Evolutionary conservation across 2,113 vertebrate species (phyloP).

Genomic region (Sorex fumeus): DNA sequence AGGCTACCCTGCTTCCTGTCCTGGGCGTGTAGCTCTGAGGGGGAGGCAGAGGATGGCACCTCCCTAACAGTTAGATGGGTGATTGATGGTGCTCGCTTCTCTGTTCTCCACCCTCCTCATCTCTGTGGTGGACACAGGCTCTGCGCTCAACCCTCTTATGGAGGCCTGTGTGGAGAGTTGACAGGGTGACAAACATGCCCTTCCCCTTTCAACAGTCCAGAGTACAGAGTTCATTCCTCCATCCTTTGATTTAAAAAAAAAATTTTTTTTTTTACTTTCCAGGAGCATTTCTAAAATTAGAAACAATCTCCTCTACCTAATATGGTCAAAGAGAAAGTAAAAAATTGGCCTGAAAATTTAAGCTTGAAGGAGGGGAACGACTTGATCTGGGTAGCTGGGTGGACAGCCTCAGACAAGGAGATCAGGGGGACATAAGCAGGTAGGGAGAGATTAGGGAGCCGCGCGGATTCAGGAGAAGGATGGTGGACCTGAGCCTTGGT

Average conservation of each 20-base stretch:
- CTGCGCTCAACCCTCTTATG: neutral
- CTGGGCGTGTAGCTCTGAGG: too few relatives aligned
- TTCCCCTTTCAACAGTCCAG: neutral
- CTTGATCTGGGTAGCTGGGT: neutral
- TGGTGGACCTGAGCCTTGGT: neutral
- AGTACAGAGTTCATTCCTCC: neutral
- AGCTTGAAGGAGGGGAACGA: conserved; percentile 10
- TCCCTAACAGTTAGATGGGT: neutral
- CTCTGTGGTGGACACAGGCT: neutral
- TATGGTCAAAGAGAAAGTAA: conserved; percentile 32
- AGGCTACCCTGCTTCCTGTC: neutral
- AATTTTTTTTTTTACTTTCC: neutral
- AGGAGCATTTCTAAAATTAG: conserved; percentile 41
- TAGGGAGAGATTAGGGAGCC: neutral
- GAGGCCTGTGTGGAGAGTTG: neutral
- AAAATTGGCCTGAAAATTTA: conserved; percentile 31
- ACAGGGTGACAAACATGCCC: neutral
- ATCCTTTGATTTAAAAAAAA: neutral
- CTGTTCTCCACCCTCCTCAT: neutral
- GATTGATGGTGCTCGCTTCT: neutral
- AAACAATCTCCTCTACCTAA: conserved; percentile 26
- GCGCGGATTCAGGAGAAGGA: neutral
- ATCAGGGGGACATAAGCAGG: neutral
- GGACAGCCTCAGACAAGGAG: neutral
- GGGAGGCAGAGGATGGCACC: neutral